These are phyloP conservation scores for Yponomeuta cagnagella DNA, from an alignment of 2,888 invertebrate genomes.

Conservation along the genomic window DNA sequence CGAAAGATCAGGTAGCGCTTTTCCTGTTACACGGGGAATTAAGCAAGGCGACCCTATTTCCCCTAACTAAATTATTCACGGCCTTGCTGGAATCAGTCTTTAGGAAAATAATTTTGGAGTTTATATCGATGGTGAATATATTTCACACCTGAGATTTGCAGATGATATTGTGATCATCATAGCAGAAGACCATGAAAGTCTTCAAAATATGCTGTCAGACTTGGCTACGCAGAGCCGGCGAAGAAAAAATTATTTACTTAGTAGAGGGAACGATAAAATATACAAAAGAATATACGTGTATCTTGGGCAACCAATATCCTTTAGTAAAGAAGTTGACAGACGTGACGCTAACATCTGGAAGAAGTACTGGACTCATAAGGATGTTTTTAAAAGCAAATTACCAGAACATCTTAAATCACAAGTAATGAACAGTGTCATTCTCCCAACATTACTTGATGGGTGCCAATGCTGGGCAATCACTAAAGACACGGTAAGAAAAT, in stretches of 20 bases:
- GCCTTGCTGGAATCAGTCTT: neutral
- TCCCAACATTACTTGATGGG: conserved; percentile 14
- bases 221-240: neutral
- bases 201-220: neutral
- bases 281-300: conserved; percentile 6
- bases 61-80: conserved; percentile 3
- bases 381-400: conserved; percentile 14
- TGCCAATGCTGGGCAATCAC: conserved; percentile 16
- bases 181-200: neutral
- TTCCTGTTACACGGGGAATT: conserved; percentile 1
- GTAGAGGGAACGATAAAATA: neutral
- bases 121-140: neutral
- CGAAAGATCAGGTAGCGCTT: neutral
- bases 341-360: conserved; percentile 23
- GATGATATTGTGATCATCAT: conserved; percentile 8
- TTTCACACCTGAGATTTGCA: conserved; percentile 8
- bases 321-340: conserved; percentile 22
- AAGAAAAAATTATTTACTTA: neutral
- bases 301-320: conserved; percentile 10
- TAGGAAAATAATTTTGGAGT: neutral
- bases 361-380: conserved; percentile 23
- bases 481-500: conserved; percentile 4
- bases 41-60: conserved; percentile 11
- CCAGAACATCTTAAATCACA: conserved; percentile 23
- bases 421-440: conserved; percentile 17